phyloP scores from a whole-genome alignment of 2,888 invertebrate genomes.

The Harmothoe impar region DNA sequence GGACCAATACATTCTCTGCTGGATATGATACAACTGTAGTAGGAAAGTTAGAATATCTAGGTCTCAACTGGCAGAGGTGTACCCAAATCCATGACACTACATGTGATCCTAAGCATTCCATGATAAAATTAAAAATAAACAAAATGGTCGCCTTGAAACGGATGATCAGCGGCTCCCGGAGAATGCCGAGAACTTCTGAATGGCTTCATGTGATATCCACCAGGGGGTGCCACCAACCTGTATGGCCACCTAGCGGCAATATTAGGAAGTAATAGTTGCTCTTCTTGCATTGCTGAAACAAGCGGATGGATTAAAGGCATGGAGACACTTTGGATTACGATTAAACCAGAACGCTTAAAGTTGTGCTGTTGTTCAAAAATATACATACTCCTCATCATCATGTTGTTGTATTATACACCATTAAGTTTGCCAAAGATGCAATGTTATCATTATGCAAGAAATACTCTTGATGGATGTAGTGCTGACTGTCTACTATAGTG shows the following conservation, averaged over 20 bases:
- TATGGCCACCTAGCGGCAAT: neutral
- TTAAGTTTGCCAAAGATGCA: conserved; percentile 54
- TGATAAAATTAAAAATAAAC: neutral
- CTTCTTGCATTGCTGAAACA: too few relatives aligned
- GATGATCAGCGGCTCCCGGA: conserved; percentile 8
- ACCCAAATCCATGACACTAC: neutral
- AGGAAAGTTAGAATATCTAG: neutral
- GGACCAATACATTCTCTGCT: conserved; percentile 61
- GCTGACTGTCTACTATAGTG: neutral
- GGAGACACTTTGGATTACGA: neutral
- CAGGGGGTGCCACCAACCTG: conserved; percentile 13
- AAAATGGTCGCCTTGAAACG: conserved; percentile 2
- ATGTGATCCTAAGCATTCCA: conserved; percentile 52
- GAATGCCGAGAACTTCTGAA: conserved; percentile 24
- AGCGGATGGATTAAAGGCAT: neutral
- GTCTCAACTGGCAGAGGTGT: conserved; percentile 1
- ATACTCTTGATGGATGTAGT: neutral
- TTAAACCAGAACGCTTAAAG: neutral
- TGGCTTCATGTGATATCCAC: conserved; percentile 41
- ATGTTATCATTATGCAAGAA: conserved; percentile 42
- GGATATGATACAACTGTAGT: conserved; percentile 42
- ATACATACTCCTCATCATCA: neutral
- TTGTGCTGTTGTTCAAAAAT: conserved; percentile 15
- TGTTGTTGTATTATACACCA: conserved; percentile 35
- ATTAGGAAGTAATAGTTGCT: neutral